A percentile compares a stretch with the other conserved stretches of the same genome.
These are phyloP conservation scores for Drosophila barbarae DNA, from an alignment of 2,888 invertebrate species.

Conservation along the genomic window DNA sequence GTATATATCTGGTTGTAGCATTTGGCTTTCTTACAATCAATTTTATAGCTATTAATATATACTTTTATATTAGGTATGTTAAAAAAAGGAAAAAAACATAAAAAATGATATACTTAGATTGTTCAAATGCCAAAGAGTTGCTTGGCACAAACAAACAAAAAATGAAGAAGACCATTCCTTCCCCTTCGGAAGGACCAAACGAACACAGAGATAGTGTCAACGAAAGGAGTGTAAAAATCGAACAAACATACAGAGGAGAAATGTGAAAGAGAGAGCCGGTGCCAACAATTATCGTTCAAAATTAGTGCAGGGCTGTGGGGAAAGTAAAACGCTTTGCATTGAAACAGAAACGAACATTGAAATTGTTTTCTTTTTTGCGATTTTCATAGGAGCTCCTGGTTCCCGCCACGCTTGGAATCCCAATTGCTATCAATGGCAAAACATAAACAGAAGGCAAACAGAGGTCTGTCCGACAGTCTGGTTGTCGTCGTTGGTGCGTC, in stretches of 20 bases:
- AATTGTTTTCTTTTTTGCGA: conserved; percentile 6
- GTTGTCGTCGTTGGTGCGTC: conserved; percentile 30
- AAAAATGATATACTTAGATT: conserved; percentile 22
- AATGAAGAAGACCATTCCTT: not conserved
- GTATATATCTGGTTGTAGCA: conserved; percentile 25
- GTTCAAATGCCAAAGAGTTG: conserved; percentile 10
- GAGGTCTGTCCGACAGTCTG: not conserved
- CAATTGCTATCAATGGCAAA: conserved; percentile 57
- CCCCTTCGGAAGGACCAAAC: conserved; percentile 9
- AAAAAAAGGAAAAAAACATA: conserved; percentile 23
- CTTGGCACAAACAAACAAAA: conserved; percentile 1
- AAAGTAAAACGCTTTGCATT: conserved; percentile 40
- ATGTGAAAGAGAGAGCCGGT: conserved; percentile 7
- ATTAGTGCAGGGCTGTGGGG: conserved; percentile 26
- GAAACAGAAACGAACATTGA: conserved; percentile 1
- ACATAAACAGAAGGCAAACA: conserved; percentile 36
- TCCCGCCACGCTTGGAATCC: conserved; percentile 53
- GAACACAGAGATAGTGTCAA: conserved; percentile 34
- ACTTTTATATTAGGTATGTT: conserved; percentile 19
- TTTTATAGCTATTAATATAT: conserved; percentile 29
- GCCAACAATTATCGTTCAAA: conserved; percentile 31
- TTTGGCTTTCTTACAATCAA: conserved; percentile 37
- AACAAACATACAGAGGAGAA: conserved; percentile 25
- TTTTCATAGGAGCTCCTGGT: conserved; percentile 43
- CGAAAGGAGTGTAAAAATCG: conserved; percentile 22